Base-by-base conservation (phyloP, 2,888 invertebrate genomes). In the Phymatocera aterrima region DNA sequence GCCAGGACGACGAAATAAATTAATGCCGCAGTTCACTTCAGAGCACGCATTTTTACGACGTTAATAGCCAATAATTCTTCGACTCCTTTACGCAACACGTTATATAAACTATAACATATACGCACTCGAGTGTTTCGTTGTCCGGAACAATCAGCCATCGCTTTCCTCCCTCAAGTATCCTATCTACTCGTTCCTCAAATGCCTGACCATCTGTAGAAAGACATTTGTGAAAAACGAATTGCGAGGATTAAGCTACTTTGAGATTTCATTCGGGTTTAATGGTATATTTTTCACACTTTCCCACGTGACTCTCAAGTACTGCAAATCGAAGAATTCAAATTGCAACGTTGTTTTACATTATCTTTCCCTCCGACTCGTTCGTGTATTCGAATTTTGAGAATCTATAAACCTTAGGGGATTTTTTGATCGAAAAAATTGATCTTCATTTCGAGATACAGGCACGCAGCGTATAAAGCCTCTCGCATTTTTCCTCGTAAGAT, bases 51-150 rank as follows among this genome's bases (percentile, higher is more conserved):
- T 75, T 75, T 75, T 75, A 18, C 75, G 75, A 75, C 75, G 75
- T 75, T 40, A 75, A 75, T 40, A 60, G 75, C 75, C 75, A 75
- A 75, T 75, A 75, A 60, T 57, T 75, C 75, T 75, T 43, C 40
- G 34, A 3, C 15, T 51, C 72, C 34, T 51, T 48, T 51, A 72
- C 72, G 18, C 6, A 72, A 51, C 72, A 51, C 48, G 48, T 72
- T 72, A 72, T 68, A 12, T n/a, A n/a, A n/a, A n/a, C 15, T 54
- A 18, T 54, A 54, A 54, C 54, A n/a, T n/a, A n/a, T n/a, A 57
- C 68, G 24, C 24, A 72, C 51, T 72, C 34, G 48, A 72, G 51
- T 72, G 72, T 72, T 72, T 72, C 51, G 51, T 51, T 51, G 43
- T 72, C 48, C 70, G 31, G 12, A n/a, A 43, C 68, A 68, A 68